Base-by-base conservation (phyloP, 23 tunicate species). In the Corella eumyota region DNA sequence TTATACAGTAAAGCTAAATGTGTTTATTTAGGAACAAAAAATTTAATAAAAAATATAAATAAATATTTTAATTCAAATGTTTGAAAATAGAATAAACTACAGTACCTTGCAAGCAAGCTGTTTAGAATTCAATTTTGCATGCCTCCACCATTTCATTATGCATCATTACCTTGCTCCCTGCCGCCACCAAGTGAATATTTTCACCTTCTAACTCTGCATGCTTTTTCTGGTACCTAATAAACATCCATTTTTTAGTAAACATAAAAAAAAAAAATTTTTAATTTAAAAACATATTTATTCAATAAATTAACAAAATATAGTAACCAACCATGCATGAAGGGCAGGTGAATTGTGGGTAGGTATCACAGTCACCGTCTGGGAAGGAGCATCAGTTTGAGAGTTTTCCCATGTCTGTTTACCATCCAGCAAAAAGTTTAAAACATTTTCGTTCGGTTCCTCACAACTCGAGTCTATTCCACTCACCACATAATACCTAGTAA, bases 61-160 rank as follows among this genome's bases (percentile, higher is more conserved):
- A n/a, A n/a, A n/a, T n/a, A n/a, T n/a, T n/a, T n/a, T n/a, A n/a
- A n/a, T n/a, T n/a, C n/a, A n/a, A n/a, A n/a, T n/a, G n/a, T n/a
- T n/a, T n/a, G n/a, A n/a, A n/a, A n/a, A n/a, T n/a, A n/a, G n/a
- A n/a, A n/a, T n/a, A n/a, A n/a, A n/a, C n/a, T n/a, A n/a, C n/a
- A n/a, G n/a, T n/a, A n/a, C n/a, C n/a, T n/a, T n/a, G n/a, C n/a
- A n/a, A n/a, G n/a, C n/a, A n/a, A n/a, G n/a, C 64, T 47, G n/a
- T n/a, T 81, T 45, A 85, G 37, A 85, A 62, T 35, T 75, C 94
- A 50, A 85, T 85, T 61, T 85, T 85, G 59, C 94, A 85, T 20
- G 94, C 94, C 27, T 75, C 83, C 0, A 85, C 56, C 29, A 61
- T 64, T 34, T 85, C 94, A 31, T 62, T 53, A n/a, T 62, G 84